Evolutionary conservation across 2,113 vertebrate genomes (phyloP), one percentile per base, ranked within the genome.

Genomic region (Centropristis striata): DNA sequence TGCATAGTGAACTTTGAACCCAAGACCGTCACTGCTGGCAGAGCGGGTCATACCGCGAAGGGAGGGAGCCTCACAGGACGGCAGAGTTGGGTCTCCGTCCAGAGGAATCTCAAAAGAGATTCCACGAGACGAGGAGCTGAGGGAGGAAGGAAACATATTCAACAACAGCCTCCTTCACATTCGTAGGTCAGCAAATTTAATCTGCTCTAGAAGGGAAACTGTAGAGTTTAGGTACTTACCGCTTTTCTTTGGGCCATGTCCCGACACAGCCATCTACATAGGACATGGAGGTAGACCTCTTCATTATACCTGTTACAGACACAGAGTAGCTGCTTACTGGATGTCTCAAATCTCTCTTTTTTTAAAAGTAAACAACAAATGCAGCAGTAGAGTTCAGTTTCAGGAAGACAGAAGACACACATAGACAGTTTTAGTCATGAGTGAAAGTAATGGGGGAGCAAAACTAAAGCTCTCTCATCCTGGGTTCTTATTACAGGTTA

Each of bases 81-180:
- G 93, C 54, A 92, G 44, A 49, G 63, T 91, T 58, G 94, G 94
- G 78, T 97, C 97, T 81, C 96, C 97, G 73, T 98, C 97, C 88
- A 99, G 96, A 80, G 97, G 96, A 89, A 99, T 99, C 86, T 99
- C 97, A 94, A 99, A 99, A 0, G 98, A 99, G 80, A 99, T 97
- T 66, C 97, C 97, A 58, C 97, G 96, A 36, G 96, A 85, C 4
- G 97, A 96, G 41, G 97, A 97, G 75, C 98, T 99, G 83, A 77
- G 1, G 51, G 57, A 75, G 7, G 36, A 42, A 54, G 49, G 3
- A 50, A 32, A 54, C 41, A 13, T 54, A 67, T 8, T 4, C 16
- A 1, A 67, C 6, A 71, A 73, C 16, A 23, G 16, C 39, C 21
- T 15, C 46, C 9, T 41, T 32, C 16, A 54, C 1, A 63, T 46